Percentiles rank a stretch among this genome's conserved stretches.
These are phyloP conservation scores for Mesorhabditis belari DNA, from an alignment of 2,888 invertebrate genomes.

Conservation along the genomic window DNA sequence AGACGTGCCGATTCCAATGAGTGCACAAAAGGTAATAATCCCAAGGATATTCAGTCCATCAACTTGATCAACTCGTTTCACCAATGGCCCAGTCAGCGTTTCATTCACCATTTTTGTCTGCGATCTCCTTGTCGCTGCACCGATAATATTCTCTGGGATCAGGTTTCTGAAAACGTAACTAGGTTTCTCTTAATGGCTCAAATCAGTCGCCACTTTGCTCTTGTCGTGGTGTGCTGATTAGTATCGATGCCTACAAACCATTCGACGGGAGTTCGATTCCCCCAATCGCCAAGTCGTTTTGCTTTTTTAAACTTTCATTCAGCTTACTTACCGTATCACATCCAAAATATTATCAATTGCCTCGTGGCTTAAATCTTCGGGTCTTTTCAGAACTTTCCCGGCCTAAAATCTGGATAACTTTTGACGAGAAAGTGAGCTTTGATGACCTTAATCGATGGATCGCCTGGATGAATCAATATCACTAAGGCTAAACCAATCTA, in stretches of 20 bases:
- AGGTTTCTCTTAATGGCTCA: no score
- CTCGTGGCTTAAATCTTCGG: background rate
- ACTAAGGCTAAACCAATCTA: background rate
- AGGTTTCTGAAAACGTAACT: background rate
- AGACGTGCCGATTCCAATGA: background rate
- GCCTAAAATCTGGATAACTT: background rate
- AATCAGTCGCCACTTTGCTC: no score
- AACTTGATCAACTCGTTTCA: background rate
- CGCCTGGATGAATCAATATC: background rate
- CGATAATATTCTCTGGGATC: background rate
- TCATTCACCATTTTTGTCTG: background rate
- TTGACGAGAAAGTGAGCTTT: background rate
- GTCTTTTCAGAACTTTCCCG: background rate
- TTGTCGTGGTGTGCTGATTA: no score
- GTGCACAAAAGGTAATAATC: background rate
- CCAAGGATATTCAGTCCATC: background rate
- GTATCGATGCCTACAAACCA: no score
- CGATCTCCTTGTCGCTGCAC: background rate
- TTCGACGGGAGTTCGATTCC: no score
- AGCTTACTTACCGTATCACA: background rate
- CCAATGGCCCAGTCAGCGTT: background rate
- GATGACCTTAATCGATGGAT: background rate
- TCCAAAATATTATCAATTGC: background rate
- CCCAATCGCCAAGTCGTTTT: no score
- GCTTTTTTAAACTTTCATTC: no score